These are phyloP conservation scores for Ahaetulla prasina DNA, from an alignment of 2,113 vertebrate genomes.

Conservation along the genomic window DNA sequence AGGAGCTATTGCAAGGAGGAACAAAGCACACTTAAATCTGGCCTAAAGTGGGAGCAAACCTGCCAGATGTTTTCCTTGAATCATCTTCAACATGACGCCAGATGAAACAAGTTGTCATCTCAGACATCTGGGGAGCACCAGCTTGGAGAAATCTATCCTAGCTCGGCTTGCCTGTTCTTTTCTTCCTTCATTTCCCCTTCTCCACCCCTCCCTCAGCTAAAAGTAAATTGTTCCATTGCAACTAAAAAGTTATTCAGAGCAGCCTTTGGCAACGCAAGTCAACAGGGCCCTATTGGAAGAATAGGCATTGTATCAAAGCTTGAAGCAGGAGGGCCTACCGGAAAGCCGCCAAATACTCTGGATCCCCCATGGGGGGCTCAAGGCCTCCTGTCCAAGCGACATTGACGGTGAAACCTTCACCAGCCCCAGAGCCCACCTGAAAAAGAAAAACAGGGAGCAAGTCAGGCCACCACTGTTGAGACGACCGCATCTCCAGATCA, in stretches of 20 bases:
- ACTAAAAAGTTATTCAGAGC: not conserved
- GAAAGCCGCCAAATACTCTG: conserved; percentile 93
- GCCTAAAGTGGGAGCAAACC: not conserved
- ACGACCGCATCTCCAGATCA: not conserved
- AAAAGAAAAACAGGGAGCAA: not conserved
- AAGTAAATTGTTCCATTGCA: not conserved
- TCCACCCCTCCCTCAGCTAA: not conserved
- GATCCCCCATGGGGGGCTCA: conserved; percentile 88
- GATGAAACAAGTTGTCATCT: not conserved
- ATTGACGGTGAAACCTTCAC: conserved; percentile 89
- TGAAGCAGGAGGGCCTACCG: conserved; percentile 65
- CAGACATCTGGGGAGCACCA: not conserved
- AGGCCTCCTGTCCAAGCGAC: conserved; percentile 87
- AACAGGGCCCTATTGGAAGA: too few relatives aligned
- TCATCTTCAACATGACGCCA: not conserved
- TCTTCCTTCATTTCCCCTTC: too few relatives aligned
- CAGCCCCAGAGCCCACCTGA: conserved; percentile 82
- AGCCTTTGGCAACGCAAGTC: not conserved
- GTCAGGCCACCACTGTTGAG: not conserved
- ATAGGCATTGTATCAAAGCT: not conserved
- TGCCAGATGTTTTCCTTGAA: not conserved
- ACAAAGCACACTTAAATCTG: not conserved
- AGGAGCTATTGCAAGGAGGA: not conserved
- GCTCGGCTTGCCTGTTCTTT: not conserved
- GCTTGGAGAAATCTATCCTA: not conserved